Evolutionary conservation across 53 echinoderm and acorn worm genomes (phyloP), one percentile per base, ranked within the genome.

Genomic region (Apostichopus leukothele): DNA sequence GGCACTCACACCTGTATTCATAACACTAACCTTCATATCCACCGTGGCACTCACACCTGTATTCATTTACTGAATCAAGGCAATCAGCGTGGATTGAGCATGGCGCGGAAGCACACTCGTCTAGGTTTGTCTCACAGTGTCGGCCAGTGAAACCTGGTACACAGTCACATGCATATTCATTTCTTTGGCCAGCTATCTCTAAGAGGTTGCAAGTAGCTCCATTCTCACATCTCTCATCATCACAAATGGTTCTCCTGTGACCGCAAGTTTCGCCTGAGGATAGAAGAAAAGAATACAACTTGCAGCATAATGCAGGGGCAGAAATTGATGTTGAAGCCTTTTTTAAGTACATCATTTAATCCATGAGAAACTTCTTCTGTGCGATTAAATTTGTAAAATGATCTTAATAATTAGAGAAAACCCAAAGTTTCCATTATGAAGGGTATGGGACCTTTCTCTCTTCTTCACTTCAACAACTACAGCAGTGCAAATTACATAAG

Each of bases 121-220:
- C 67, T 52, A 89, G 86, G 51, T 92, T 88, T 7, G 60, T 67
- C 78, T 92, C 79, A 22, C 92, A 92, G 86, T 92, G 78, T 25
- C 53, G 63, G 12, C 92, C 92, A 6, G 5, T 86, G 57, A 89
- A 92, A 14, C 92, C 92, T 12, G 52, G 14, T 22, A 75, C n/a
- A 81, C 92, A 92, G 3, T 86, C 75, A 63, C 92, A 92, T 57
- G 75, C 60, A 74, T 89, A 92, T 21, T 85, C 92, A 60, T 86
- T 92, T n/a, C 89, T 84, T 53, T 86, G 78, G 21, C 89, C 92
- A 14, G 19, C 11, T 60, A 86, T 85, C 21, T 86, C 79, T 16
- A 87, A 20, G 14, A 87, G 52, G 75, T 12, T 53, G 20, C 87
- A 87, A 20, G 53, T 74, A 61, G 86, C 86, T 21, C 92, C 89